Evolutionary conservation across 1,140 invertebrate genomes (phyloP), one percentile per base, ranked within the genome.

Genomic region (Lutraria rhynchaena): DNA sequence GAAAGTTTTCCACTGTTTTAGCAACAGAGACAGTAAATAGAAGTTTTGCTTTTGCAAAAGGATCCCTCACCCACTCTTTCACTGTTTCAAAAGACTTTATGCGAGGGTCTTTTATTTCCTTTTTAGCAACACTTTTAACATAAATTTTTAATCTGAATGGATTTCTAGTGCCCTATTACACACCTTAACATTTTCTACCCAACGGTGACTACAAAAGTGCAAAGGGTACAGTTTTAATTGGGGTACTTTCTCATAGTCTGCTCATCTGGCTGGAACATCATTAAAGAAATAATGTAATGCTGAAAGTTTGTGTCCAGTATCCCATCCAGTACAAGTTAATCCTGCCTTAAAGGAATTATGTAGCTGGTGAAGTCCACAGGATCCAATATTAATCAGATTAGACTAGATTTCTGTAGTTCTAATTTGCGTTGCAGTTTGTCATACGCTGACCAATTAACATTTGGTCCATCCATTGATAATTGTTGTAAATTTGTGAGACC

Each of bases 361-460:
- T 1, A 85, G 2, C 0, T 35, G 60, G 51, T 87, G 85, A 13
- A 85, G 67, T 1, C 81, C 83, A 82, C 83, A 85, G 3, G 76
- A 81, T 3, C 81, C 81, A 53, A 86, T 73, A 41, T 86, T 71
- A 9, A 85, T 49, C 4, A 84, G 24, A 7, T 41, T 29, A 15
- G 11, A 51, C n/a, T 24, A 49, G 65, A 53, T 31, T 0, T 80
- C 78, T 71, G 53, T 49, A 58, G 31, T 2, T 86, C 7, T 33
- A n/a, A n/a, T 83, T 82, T 0, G 44, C 31, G 53, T 81, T 33
- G n/a, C 11, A 87, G 44, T 22, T 51, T 44, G 31, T 83, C 67
- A 41, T 82, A 83, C n/a, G 81, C 35, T 76, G 67, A 77, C 86
- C 81, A 88, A 55, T 88, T 87, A 0, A 87, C 87, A 69, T 85